These are phyloP conservation scores for Riptortus pedestris DNA, from an alignment of 1,140 invertebrate genomes.

Conservation along the genomic window DNA sequence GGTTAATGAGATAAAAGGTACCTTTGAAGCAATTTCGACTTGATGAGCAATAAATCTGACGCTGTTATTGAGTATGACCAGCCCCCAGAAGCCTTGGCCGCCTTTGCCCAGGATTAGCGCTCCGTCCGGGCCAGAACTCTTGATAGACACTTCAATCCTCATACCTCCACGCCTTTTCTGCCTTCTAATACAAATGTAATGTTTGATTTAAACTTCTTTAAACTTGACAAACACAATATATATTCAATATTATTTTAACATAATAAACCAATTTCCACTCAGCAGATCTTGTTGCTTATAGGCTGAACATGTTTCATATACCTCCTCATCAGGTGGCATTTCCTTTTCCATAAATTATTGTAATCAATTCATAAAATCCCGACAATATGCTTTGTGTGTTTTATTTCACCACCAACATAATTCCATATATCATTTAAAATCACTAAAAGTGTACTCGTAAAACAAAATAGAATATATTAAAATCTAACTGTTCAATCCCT, in stretches of 20 bases:
- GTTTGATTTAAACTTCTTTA: slow-evolving; percentile 56
- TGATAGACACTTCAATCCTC: background rate
- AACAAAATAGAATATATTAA: no score
- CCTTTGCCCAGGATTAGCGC: background rate
- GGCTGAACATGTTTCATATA: no score
- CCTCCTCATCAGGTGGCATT: no score
- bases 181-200: slow-evolving; percentile 28
- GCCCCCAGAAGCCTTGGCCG: background rate
- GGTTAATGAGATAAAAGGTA: background rate
- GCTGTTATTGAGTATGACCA: background rate
- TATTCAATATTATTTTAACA: background rate
- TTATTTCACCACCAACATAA: no score
- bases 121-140: background rate
- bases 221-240: slow-evolving; percentile 43
- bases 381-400: no score
- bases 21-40: background rate
- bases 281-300: no score
- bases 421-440: no score
- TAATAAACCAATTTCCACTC: background rate
- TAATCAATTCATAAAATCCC: no score
- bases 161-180: background rate
- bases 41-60: background rate
- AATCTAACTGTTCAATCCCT: no score
- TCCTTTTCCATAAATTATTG: no score
- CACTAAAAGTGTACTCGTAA: no score